Conservation (phyloP, 2,888 invertebrate species). For the Nomada goodeniana region DNA sequence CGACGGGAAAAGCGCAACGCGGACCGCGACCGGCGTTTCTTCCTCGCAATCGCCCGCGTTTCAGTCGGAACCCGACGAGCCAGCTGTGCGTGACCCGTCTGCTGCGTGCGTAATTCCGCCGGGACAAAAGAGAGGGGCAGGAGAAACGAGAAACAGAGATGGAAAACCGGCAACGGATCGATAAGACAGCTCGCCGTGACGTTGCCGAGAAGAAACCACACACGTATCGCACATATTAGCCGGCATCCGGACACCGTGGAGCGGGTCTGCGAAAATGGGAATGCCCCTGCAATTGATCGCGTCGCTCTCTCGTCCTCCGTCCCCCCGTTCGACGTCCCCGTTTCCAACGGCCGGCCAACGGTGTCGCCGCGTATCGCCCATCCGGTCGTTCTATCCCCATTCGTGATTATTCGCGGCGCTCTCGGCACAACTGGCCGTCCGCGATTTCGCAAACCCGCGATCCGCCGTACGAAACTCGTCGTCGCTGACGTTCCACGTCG, state of each 20-base stretch:
- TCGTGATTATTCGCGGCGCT: not conserved
- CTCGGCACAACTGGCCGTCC: not conserved
- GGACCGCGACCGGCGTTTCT: constrained; percentile 19
- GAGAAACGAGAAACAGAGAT: constrained; percentile 45
- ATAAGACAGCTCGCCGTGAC: constrained; percentile 67
- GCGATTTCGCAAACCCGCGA: constrained; percentile 5
- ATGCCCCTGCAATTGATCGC: constrained; percentile 8
- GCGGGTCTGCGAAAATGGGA: constrained; percentile 14
- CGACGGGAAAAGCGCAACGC: constrained; percentile 41
- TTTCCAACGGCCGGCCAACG: not conserved
- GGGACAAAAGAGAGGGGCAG: constrained; percentile 48
- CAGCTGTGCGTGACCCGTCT: constrained; percentile 67
- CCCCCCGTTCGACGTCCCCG: not conserved
- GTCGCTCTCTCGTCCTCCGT: constrained; percentile 13
- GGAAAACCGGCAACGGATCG: constrained; percentile 56
- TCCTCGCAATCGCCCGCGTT: constrained; percentile 45
- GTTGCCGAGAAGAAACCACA: constrained; percentile 69
- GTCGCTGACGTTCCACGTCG: constrained; percentile 44
- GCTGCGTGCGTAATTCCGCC: constrained; percentile 63
- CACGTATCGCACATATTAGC: constrained; percentile 62
- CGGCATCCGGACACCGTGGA: constrained; percentile 42
- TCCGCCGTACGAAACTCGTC: constrained; percentile 39
- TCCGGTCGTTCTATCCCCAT: not conserved
- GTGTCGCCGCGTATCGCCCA: no score
- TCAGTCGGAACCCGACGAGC: constrained; percentile 47